These are phyloP conservation scores for Nomada hirtipes DNA, from an alignment of 2,888 invertebrate species.

Conservation along the genomic window DNA sequence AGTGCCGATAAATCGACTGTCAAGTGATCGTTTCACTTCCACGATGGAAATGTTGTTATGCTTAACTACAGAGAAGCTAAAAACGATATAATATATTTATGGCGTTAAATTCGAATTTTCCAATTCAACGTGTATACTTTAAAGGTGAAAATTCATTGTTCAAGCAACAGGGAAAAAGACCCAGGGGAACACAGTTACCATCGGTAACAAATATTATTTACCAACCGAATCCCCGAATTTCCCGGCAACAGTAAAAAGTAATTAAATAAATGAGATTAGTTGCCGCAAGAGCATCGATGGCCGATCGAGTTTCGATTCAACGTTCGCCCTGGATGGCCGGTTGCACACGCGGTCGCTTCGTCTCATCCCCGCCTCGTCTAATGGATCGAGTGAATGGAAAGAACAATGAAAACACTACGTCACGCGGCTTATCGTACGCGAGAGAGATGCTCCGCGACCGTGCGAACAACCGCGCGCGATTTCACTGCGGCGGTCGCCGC, in stretches of 20 bases:
- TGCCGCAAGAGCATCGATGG: background rate
- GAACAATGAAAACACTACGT: conserved; percentile 69
- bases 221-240: no score
- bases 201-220: no score
- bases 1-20: background rate
- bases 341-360: conserved; percentile 21
- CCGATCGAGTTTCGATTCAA: conserved; percentile 23
- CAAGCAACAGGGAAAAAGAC: no score
- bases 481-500: conserved; percentile 25
- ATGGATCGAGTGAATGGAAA: conserved; percentile 64
- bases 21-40: background rate
- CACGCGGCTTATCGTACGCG: conserved; percentile 64
- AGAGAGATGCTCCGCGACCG: conserved; percentile 50
- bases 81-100: no score
- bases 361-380: conserved; percentile 22
- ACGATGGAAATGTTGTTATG: background rate
- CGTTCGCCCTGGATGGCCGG: conserved; percentile 6
- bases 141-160: no score
- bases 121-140: no score
- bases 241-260: background rate
- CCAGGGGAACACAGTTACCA: no score
- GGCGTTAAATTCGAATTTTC: no score
- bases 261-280: background rate
- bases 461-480: conserved; percentile 31
- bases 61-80: no score